phyloP scores from a whole-genome alignment of 2,113 vertebrate species.

The Heterochromis multidens region DNA sequence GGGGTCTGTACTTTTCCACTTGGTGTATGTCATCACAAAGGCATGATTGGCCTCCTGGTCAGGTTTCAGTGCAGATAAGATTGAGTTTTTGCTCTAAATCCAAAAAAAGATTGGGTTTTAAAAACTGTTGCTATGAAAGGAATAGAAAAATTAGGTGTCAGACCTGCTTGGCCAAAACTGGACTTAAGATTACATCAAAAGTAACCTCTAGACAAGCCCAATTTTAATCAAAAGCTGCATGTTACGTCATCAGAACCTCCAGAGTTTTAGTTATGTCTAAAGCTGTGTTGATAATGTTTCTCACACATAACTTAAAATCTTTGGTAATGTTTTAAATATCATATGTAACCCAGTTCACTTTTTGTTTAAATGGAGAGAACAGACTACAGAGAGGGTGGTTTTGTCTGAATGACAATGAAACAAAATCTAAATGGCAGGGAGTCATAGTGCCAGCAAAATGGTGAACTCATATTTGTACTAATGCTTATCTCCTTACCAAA shows the following conservation, averaged over 20 bases:
- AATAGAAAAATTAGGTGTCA: slow-evolving; percentile 2
- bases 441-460: neutral
- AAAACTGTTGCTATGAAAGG: slow-evolving; percentile 4
- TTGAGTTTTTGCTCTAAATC: slow-evolving; percentile 9
- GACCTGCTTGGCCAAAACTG: neutral
- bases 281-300: neutral
- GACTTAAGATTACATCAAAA: neutral
- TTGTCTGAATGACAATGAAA: slow-evolving; percentile 3
- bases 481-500: slow-evolving; percentile 60
- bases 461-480: slow-evolving; percentile 53
- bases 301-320: no score
- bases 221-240: neutral
- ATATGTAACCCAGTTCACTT: neutral
- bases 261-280: neutral
- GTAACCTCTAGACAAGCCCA: neutral
- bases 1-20: slow-evolving; percentile 72
- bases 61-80: slow-evolving; percentile 65
- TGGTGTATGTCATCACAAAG: slow-evolving; percentile 61
- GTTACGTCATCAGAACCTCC: neutral
- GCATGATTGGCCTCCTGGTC: slow-evolving; percentile 57
- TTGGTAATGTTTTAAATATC: neutral
- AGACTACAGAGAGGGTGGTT: neutral
- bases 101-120: neutral
- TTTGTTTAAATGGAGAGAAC: neutral
- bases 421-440: neutral